Evolutionary conservation across 1,140 invertebrate species (phyloP).

Genomic region (Drosophila santomea): DNA sequence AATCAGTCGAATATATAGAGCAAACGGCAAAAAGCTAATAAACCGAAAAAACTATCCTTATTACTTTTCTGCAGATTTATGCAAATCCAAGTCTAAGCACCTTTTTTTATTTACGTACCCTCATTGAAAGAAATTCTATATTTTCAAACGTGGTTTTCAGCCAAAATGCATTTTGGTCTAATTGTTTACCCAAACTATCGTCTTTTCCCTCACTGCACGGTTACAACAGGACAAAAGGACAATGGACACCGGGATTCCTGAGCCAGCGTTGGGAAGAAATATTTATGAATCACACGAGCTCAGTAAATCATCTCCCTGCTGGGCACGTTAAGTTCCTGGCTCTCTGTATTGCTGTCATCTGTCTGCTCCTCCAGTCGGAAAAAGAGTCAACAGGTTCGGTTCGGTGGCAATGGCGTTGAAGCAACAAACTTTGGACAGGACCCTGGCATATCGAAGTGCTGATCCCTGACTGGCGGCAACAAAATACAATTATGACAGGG

Average conservation of each 20-base stretch:
- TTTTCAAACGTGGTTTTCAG: too few relatives aligned
- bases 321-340: neutral
- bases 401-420: constrained; percentile 2
- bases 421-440: constrained; percentile 18
- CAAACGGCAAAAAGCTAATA: too few relatives aligned
- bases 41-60: too few relatives aligned
- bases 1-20: too few relatives aligned
- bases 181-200: too few relatives aligned
- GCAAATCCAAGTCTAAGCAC: too few relatives aligned
- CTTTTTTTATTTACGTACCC: too few relatives aligned
- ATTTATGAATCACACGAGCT: constrained; percentile 77
- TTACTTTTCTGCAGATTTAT: too few relatives aligned
- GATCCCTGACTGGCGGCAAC: constrained; percentile 30
- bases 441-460: constrained; percentile 16
- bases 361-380: constrained; percentile 12
- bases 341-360: neutral
- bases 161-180: too few relatives aligned
- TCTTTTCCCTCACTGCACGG: constrained; percentile 13
- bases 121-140: too few relatives aligned
- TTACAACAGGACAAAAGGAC: neutral
- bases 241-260: constrained; percentile 24
- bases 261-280: constrained; percentile 51
- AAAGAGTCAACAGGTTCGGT: constrained; percentile 30
- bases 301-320: constrained; percentile 56
- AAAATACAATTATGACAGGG: constrained; percentile 45